phyloP scores from a whole-genome alignment of 1,140 invertebrate species.

The Hetaerina americana region DNA sequence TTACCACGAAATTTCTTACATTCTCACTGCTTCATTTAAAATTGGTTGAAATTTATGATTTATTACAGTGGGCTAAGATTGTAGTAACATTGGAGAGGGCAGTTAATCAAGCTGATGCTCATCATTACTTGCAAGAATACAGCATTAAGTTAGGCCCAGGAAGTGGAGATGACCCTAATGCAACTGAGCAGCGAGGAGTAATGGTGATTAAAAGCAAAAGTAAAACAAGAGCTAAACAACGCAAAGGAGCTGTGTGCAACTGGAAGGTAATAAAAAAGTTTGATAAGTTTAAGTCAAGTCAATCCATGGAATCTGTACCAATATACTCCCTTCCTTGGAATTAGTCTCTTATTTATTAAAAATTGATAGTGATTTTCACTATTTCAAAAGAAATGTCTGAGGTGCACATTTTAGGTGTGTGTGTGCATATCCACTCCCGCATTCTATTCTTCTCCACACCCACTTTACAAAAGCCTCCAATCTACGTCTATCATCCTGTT shows the following conservation, averaged over 20 bases:
- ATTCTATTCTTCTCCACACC: too few relatives aligned
- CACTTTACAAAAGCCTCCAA: too few relatives aligned
- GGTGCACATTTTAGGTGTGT: too few relatives aligned
- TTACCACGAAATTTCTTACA: too few relatives aligned
- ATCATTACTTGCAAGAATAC: constrained; percentile 86
- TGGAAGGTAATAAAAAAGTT: constrained; percentile 70
- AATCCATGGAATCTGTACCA: not conserved
- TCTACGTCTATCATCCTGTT: too few relatives aligned
- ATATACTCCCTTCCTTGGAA: not conserved
- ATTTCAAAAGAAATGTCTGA: too few relatives aligned
- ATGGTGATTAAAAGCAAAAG: constrained; percentile 97
- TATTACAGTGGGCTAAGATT: constrained; percentile 87
- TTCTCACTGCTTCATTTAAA: too few relatives aligned
- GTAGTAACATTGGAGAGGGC: constrained; percentile 89
- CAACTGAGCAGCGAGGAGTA: constrained; percentile 74
- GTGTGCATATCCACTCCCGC: too few relatives aligned
- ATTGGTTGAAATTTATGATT: constrained; percentile 6
- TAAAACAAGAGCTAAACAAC: constrained; percentile 88
- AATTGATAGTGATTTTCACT: not conserved
- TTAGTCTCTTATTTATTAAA: too few relatives aligned
- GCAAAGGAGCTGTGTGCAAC: constrained; percentile 89
- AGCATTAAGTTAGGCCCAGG: constrained; percentile 77
- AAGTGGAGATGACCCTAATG: constrained; percentile 61
- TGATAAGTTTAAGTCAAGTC: not conserved
- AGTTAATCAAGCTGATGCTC: constrained; percentile 75